Evolutionary conservation across 2,797 vertebrate species (phyloP).

Genomic region (Cyprinodon diabolis): DNA sequence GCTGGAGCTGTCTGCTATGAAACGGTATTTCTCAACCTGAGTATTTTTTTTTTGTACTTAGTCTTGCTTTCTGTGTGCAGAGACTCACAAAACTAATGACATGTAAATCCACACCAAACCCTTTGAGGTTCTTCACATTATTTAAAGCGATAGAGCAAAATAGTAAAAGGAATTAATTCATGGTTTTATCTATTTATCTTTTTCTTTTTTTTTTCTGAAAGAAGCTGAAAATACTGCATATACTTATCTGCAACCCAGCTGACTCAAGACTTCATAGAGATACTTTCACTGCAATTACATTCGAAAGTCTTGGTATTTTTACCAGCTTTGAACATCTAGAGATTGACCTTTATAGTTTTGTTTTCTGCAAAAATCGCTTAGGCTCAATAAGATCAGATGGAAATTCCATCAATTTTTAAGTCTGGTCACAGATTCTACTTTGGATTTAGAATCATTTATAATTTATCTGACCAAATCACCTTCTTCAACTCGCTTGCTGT

Average conservation of each 20-base stretch:
- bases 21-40: conserved; percentile 80
- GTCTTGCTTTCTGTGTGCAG: background rate
- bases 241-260: background rate
- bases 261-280: background rate
- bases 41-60: too few relatives aligned
- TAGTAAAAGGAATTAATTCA: too few relatives aligned
- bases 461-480: too few relatives aligned
- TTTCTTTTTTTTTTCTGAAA: too few relatives aligned
- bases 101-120: too few relatives aligned
- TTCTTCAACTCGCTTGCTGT: too few relatives aligned
- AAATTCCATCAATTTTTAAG: background rate
- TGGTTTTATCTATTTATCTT: too few relatives aligned
- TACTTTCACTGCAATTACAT: background rate
- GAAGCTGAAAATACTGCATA: background rate
- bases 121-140: background rate
- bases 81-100: background rate
- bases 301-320: background rate
- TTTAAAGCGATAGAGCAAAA: too few relatives aligned
- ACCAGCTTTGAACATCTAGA: background rate
- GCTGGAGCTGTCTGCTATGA: conserved; percentile 99
- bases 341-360: background rate
- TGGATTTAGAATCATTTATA: background rate
- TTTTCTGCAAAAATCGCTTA: background rate
- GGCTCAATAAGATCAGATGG: background rate
- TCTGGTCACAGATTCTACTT: background rate